A percentile compares a stretch with the other conserved stretches of the same genome.
Evolutionary conservation across 2,113 vertebrate genomes (phyloP).

Genomic region (Passer domesticus): DNA sequence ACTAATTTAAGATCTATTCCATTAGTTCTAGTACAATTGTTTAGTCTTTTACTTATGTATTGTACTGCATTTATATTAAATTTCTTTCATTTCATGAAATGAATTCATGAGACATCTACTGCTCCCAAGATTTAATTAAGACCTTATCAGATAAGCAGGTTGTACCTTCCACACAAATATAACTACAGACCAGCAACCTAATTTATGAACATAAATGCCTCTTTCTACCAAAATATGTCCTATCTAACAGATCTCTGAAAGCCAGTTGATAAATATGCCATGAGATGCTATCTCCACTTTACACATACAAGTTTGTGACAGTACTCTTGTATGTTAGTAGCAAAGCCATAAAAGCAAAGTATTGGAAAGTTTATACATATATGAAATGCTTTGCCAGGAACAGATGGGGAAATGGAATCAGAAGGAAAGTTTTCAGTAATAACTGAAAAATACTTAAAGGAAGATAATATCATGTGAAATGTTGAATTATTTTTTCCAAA

Average conservation of each 20-base stretch:
- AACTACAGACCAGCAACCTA: neutral
- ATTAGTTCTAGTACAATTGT: neutral
- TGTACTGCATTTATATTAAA: constrained; percentile 1
- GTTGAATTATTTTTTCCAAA: neutral
- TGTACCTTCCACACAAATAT: neutral
- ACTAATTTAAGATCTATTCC: neutral
- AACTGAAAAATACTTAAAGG: neutral
- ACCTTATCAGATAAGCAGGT: neutral
- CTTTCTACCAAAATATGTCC: neutral
- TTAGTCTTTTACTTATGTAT: neutral
- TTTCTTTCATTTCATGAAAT: neutral
- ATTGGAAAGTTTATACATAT: neutral
- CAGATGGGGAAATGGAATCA: neutral
- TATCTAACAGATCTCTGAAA: neutral
- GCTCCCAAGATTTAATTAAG: constrained; percentile 9
- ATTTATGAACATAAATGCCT: neutral
- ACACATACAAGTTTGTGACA: neutral
- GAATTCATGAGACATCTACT: neutral
- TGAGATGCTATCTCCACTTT: neutral
- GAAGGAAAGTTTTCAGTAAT: neutral
- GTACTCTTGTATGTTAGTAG: neutral
- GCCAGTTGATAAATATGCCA: neutral
- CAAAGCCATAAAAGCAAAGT: neutral
- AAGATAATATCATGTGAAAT: neutral
- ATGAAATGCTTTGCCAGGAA: neutral